A percentile compares a stretch with the other conserved stretches of the same genome.
Conservation (phyloP, 1,140 invertebrate species). For the Bactericera cockerelli region DNA sequence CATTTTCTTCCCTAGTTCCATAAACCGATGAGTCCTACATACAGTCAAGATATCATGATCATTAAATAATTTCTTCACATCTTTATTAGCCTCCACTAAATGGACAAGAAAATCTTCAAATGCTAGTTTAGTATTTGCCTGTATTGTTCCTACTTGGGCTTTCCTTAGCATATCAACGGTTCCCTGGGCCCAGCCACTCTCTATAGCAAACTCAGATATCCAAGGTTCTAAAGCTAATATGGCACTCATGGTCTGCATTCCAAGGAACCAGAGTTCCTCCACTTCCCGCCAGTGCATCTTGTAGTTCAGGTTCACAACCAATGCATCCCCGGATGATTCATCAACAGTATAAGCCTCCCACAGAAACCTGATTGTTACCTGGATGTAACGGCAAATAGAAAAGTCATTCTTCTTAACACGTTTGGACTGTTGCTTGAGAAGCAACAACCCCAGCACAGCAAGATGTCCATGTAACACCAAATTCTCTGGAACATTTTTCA, state of each 20-base stretch:
- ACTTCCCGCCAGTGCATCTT: conserved; percentile 76
- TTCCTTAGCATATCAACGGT: conserved; percentile 63
- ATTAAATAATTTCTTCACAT: conserved; percentile 56
- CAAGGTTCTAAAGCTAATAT: conserved; percentile 65
- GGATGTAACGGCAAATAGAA: conserved; percentile 71
- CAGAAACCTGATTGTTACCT: conserved; percentile 70
- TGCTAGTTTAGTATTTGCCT: conserved; percentile 67
- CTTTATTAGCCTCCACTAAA: conserved; percentile 62
- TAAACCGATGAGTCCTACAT: conserved; percentile 69
- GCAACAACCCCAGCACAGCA: conserved; percentile 60
- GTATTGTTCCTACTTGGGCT: conserved; percentile 62
- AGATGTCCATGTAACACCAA: conserved; percentile 70
- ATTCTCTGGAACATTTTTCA: conserved; percentile 67
- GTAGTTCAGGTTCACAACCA: conserved; percentile 70
- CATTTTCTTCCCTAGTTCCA: conserved; percentile 70
- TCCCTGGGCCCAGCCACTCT: conserved; percentile 80
- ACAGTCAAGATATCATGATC: conserved; percentile 65
- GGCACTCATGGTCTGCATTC: conserved; percentile 77
- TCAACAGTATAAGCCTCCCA: conserved; percentile 85
- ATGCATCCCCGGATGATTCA: conserved; percentile 56
- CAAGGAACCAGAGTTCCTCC: conserved; percentile 81
- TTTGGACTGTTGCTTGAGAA: conserved; percentile 67
- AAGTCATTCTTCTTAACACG: conserved; percentile 72
- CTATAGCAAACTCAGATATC: conserved; percentile 78
- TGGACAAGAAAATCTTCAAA: conserved; percentile 78